Evolutionary conservation across 2,888 invertebrate species (phyloP).

Genomic region (Saturnia pavonia): DNA sequence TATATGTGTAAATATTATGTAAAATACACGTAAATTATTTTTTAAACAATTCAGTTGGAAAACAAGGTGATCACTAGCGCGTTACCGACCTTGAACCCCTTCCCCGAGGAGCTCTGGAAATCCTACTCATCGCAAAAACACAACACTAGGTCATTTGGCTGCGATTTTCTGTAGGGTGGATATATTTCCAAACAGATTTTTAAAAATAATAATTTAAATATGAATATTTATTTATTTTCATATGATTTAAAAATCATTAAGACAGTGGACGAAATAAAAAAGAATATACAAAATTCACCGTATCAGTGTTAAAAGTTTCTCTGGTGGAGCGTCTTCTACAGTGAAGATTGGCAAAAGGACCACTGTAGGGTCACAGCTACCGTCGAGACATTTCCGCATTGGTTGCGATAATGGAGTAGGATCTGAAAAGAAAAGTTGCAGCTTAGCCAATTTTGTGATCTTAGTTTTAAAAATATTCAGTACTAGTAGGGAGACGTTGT

Average conservation of each 20-base stretch:
- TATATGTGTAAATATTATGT: no score
- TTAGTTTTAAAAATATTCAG: no score
- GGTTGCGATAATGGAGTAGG: neutral
- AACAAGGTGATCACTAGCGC: no score
- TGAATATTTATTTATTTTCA: neutral
- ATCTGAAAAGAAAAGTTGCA: neutral
- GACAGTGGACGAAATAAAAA: neutral
- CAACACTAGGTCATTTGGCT: no score
- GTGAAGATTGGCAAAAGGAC: constrained; percentile 64
- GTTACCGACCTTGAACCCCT: no score
- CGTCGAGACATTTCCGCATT: constrained; percentile 25
- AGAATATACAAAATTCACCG: constrained; percentile 16
- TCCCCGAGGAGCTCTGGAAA: no score
- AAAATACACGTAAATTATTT: no score
- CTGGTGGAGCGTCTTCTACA: constrained; percentile 57
- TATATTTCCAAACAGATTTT: no score
- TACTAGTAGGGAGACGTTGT: no score
- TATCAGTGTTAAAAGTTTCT: constrained; percentile 36
- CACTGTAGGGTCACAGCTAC: constrained; percentile 50
- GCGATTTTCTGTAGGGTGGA: no score
- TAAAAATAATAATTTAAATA: neutral
- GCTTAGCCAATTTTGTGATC: neutral
- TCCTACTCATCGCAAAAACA: no score
- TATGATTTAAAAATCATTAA: neutral
- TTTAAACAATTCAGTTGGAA: no score